phyloP scores from a whole-genome alignment of 2,797 vertebrate species.

The Orientallactaga sibirica region DNA sequence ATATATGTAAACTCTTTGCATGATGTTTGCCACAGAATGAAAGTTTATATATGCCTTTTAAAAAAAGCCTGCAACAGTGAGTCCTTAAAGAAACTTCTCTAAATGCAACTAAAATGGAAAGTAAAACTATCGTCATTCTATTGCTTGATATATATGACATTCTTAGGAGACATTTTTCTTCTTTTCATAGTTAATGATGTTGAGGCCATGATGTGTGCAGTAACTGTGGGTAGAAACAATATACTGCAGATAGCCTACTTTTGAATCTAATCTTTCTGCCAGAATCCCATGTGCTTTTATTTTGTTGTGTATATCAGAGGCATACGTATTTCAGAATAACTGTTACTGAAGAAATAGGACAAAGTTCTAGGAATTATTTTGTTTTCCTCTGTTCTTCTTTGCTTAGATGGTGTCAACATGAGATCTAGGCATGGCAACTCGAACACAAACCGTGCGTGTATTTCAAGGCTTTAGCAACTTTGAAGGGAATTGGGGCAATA shows the following conservation, averaged over 20 bases:
- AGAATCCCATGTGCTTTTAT: not conserved
- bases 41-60: not conserved
- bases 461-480: conserved; percentile 17
- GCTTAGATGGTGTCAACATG: not conserved
- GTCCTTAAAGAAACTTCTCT: not conserved
- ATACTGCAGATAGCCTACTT: not conserved
- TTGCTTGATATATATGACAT: not conserved
- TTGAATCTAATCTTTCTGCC: not conserved
- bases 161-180: not conserved
- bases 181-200: not conserved
- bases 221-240: not conserved
- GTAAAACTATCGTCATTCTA: not conserved
- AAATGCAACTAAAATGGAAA: conserved; percentile 55
- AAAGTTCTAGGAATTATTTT: not conserved
- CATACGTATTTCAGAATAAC: not conserved
- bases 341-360: not conserved
- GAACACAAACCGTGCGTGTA: conserved; percentile 17
- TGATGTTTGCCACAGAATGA: not conserved
- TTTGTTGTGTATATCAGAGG: not conserved
- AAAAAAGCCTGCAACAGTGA: conserved; percentile 12
- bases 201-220: not conserved
- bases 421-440: not conserved
- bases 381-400: not conserved
- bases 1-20: not conserved
- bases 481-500: not conserved